These are phyloP conservation scores for Anomalospiza imberbis DNA, from an alignment of 2,797 vertebrate genomes.

Conservation along the genomic window DNA sequence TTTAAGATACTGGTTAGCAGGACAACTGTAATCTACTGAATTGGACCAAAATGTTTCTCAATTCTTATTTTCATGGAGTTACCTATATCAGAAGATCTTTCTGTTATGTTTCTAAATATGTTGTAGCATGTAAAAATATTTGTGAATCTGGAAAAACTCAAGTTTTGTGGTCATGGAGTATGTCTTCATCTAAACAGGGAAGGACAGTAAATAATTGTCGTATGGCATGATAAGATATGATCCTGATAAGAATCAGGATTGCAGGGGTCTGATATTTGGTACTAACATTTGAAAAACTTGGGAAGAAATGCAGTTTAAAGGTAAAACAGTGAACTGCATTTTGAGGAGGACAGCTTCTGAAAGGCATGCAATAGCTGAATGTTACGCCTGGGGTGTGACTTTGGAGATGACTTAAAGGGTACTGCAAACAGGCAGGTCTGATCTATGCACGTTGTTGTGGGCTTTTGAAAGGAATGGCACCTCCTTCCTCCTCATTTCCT, in stretches of 20 bases:
- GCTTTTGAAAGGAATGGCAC: background rate
- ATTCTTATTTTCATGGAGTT: background rate
- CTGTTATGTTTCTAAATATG: background rate
- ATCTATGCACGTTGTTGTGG: background rate
- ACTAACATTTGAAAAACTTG: background rate
- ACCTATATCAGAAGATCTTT: background rate
- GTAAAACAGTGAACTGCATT: background rate
- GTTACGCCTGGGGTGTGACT: accelerated
- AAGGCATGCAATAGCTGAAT: background rate
- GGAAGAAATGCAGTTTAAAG: background rate
- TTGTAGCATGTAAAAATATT: background rate
- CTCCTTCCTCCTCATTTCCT: background rate
- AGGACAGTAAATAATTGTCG: background rate
- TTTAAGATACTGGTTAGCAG: background rate
- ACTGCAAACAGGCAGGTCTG: background rate
- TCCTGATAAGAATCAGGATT: background rate
- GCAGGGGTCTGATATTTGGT: background rate
- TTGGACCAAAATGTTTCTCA: background rate
- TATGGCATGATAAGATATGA: background rate
- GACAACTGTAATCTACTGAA: background rate
- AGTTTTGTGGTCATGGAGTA: background rate
- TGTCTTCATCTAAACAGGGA: background rate
- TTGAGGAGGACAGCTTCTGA: background rate
- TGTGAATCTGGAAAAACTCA: background rate
- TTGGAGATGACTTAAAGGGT: background rate